Evolutionary conservation across 2,113 vertebrate genomes (phyloP).

Genomic region (Corythaeola cristata): DNA sequence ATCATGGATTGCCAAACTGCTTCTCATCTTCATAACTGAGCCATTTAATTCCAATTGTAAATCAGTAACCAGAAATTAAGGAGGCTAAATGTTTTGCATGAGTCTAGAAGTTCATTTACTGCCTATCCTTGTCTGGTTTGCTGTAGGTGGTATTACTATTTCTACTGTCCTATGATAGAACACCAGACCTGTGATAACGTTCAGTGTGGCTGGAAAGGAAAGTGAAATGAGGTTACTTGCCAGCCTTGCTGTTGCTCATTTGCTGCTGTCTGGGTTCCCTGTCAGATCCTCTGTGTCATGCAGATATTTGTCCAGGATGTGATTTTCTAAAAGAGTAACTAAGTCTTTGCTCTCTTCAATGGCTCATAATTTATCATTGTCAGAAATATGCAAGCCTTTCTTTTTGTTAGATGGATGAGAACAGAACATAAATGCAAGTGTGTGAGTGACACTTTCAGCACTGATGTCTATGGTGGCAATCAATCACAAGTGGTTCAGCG

Average conservation of each 20-base stretch:
- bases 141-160: background rate
- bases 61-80: background rate
- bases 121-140: background rate
- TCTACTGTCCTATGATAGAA: background rate
- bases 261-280: background rate
- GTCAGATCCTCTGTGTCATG: background rate
- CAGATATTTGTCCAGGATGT: conserved; percentile 38
- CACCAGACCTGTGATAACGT: background rate
- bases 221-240: background rate
- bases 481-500: background rate
- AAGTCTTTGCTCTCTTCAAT: conserved; percentile 40
- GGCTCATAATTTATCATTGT: conserved; percentile 60
- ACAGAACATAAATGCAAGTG: conserved; percentile 44
- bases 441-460: conserved; percentile 31
- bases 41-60: background rate
- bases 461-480: background rate
- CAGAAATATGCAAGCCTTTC: conserved; percentile 52
- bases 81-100: background rate
- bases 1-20: background rate
- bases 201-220: background rate
- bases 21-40: background rate
- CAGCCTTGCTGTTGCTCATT: background rate
- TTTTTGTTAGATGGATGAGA: conserved; percentile 31
- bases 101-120: background rate
- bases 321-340: conserved; percentile 51